Evolutionary conservation across 2,113 vertebrate species (phyloP).

Genomic region (Oreotrochilus melanogaster): DNA sequence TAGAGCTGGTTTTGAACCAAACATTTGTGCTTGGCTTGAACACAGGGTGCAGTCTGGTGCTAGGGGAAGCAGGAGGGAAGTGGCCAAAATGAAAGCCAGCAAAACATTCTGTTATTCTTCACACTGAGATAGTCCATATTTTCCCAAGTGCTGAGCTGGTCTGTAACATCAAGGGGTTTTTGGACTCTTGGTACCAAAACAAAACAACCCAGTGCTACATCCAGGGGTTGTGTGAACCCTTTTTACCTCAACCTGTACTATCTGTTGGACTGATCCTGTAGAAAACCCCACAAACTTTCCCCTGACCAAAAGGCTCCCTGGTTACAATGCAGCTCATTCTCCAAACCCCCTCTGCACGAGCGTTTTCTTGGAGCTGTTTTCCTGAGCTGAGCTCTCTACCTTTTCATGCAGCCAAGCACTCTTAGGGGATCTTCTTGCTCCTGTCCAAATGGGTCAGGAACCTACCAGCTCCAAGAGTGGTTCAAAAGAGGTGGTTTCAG

Average conservation of each 20-base stretch:
- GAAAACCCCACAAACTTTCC: not conserved
- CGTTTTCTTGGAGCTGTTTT: not conserved
- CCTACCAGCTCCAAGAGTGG: not conserved
- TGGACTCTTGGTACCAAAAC: not conserved
- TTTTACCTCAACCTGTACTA: not conserved
- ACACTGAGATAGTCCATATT: too few relatives aligned
- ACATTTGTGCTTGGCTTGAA: not conserved
- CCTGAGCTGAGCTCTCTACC: not conserved
- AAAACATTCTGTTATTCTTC: not conserved
- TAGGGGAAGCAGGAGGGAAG: not conserved
- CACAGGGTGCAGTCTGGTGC: not conserved
- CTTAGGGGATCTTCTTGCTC: not conserved
- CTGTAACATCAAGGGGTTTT: fast-evolving
- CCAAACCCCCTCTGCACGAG: not conserved
- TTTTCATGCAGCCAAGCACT: not conserved
- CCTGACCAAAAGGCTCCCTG: not conserved
- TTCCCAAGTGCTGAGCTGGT: not conserved
- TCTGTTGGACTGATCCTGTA: not conserved
- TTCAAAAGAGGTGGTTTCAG: not conserved
- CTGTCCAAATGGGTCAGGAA: not conserved
- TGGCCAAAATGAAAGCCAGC: not conserved
- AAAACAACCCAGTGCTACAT: not conserved
- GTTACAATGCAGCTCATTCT: not conserved
- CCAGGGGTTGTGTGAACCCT: not conserved
- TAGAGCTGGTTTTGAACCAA: not conserved